A percentile compares a stretch with the other conserved stretches of the same genome.
phyloP scores from a whole-genome alignment of 2,797 vertebrate species.

The Coregonus sp. region DNA sequence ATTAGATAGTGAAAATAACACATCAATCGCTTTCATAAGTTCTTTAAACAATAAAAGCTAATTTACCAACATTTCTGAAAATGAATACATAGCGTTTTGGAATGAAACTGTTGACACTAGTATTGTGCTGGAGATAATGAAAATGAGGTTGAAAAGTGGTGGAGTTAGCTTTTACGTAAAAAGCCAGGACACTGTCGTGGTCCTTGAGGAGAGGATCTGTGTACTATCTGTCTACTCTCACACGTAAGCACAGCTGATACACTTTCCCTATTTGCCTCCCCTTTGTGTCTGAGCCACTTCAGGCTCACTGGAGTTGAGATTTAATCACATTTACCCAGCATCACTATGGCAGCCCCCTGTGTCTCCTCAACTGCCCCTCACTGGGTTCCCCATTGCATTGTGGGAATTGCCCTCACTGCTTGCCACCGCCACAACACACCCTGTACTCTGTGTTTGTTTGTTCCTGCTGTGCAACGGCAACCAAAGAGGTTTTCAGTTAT shows the following conservation, averaged over 20 bases:
- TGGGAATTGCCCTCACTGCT: background rate
- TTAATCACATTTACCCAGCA: background rate
- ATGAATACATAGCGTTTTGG: too few species aligned
- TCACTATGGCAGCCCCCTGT: background rate
- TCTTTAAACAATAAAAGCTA: too few species aligned
- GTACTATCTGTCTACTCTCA: background rate
- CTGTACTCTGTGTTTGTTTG: background rate
- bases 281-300: background rate
- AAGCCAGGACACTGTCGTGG: background rate
- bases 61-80: too few species aligned
- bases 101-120: too few species aligned
- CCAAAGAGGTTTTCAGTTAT: background rate
- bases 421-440: background rate
- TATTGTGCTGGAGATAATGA: too few species aligned
- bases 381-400: background rate
- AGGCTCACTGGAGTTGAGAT: background rate
- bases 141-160: too few species aligned
- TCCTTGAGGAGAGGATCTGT: background rate
- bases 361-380: constrained; percentile 1
- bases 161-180: too few species aligned
- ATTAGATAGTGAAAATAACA: too few species aligned
- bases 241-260: background rate
- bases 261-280: too few species aligned
- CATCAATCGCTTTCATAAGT: too few species aligned
- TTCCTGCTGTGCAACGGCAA: background rate